These are phyloP conservation scores for Reticulitermes speratus DNA, from an alignment of 1,140 invertebrate species.

Conservation along the genomic window DNA sequence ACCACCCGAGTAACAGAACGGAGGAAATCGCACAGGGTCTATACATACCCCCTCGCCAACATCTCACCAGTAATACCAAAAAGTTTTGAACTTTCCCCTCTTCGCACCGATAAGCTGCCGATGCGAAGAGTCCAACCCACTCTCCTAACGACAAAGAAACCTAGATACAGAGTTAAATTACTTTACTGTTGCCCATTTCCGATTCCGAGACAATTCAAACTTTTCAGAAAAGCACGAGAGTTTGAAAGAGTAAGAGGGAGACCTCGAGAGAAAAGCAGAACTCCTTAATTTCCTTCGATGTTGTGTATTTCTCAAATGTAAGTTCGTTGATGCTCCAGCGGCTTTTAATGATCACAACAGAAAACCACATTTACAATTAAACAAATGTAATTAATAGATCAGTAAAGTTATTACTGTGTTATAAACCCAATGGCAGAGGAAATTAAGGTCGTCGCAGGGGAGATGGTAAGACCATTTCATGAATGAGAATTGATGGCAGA, in stretches of 20 bases:
- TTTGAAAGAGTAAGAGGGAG: neutral
- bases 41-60: neutral
- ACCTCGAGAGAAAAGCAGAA: neutral
- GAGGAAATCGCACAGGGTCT: neutral
- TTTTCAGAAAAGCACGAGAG: neutral
- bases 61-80: neutral
- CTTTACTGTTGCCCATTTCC: slow-evolving; percentile 14
- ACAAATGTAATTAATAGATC: no score
- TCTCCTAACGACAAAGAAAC: slow-evolving; percentile 3
- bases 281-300: neutral
- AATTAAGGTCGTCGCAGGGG: no score
- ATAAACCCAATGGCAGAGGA: no score
- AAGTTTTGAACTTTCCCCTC: neutral
- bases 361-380: no score
- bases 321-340: neutral
- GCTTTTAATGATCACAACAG: no score
- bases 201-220: neutral
- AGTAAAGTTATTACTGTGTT: no score
- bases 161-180: slow-evolving; percentile 1
- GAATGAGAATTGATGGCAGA: no score
- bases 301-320: neutral
- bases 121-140: neutral
- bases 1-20: neutral
- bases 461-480: no score
- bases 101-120: neutral